Evolutionary conservation across 2,113 vertebrate species (phyloP), one percentile per base, ranked within the genome.

Genomic region (Forbesichthys papilliferus): DNA sequence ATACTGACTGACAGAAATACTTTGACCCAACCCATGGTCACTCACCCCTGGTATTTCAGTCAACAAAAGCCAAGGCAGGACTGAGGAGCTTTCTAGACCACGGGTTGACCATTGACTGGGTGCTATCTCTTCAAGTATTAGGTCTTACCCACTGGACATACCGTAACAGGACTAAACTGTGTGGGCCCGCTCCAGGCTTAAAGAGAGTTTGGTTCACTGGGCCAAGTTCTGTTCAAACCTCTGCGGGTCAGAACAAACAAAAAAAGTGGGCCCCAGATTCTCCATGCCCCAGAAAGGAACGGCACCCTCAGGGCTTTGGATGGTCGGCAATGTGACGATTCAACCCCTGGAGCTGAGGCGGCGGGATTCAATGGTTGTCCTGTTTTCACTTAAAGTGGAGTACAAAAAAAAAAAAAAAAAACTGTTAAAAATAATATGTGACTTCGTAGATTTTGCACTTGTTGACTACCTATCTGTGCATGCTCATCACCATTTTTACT

Each of bases 401-500:
- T 73, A 83, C 56, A 86, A 72, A 65, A 83, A 82, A 80, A 56
- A 74, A 55, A 11, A 66, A 18, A 18, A 62, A 54, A 27, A 14
- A 74, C 62, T 10, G 7, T 56, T 55, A 66, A 61, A 58, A 80
- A 67, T 52, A 81, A 68, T 54, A 78, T 78, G 85, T 90, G 86
- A 91, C 80, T 83, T 88, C 52, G 88, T 90, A 90, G 85, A 89
- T 86, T 90, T 90, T 90, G 87, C 89, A 90, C 90, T 90, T 48
- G 84, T 91, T 77, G 64, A 89, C 87, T 92, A 92, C 89, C 88
- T 92, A 89, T 87, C 86, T 90, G 91, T 92, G 91, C 88, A 90
- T 92, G 90, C 86, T 87, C 87, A 79, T 87, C 85, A 88, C 87
- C 88, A 89, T 89, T 88, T 89, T 86, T 84, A 90, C 87, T 87